Evolutionary conservation across 2,113 vertebrate species (phyloP).

Genomic region (Sceloporus tristichus): DNA sequence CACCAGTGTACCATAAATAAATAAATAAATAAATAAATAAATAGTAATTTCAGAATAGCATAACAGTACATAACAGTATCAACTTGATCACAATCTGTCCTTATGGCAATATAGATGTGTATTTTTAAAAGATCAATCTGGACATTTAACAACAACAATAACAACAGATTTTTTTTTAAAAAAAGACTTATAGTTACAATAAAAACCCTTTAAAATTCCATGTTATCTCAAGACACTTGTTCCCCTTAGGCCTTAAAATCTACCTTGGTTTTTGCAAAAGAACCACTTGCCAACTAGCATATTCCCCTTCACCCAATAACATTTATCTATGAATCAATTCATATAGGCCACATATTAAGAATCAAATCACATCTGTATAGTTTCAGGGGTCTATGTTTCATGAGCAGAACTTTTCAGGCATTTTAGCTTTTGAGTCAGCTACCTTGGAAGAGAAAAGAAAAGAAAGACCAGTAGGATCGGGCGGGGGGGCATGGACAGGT

Average conservation of each 20-base stretch:
- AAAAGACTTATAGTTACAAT: too few species aligned
- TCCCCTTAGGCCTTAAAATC: neutral
- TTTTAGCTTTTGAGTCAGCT: constrained; percentile 43
- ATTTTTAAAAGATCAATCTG: neutral
- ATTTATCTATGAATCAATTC: neutral
- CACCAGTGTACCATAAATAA: too few species aligned
- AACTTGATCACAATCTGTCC: neutral
- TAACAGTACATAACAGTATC: too few species aligned
- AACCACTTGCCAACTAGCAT: neutral
- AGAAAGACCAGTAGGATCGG: too few species aligned
- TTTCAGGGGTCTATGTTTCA: neutral
- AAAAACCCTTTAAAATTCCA: neutral
- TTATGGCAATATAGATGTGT: neutral
- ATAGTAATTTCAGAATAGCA: neutral
- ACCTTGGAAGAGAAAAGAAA: neutral
- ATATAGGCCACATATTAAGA: constrained; percentile 5
- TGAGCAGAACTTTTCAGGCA: constrained; percentile 4
- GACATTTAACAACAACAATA: neutral
- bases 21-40: too few species aligned
- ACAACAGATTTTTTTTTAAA: too few species aligned
- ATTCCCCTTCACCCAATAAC: neutral
- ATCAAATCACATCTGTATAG: neutral
- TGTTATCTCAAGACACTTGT: neutral
- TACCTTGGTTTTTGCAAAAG: neutral
- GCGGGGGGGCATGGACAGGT: constrained; percentile 56